Conservation (phyloP, 2,797 vertebrate species). For the Crypturellus tataupa region DNA sequence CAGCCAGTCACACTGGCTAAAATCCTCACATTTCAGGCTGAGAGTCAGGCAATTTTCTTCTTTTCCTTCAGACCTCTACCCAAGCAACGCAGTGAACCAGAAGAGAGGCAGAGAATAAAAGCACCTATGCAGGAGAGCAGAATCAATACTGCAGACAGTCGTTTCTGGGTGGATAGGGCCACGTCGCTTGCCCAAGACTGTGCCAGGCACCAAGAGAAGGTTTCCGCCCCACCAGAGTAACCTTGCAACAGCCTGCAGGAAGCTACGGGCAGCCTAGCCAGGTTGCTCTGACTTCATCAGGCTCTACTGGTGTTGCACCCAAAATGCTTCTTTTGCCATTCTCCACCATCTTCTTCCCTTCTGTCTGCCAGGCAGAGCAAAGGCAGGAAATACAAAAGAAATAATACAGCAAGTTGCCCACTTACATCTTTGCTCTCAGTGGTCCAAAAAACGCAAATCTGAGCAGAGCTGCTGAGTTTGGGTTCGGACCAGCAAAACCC, state of each 20-base stretch:
- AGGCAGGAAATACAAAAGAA: background rate
- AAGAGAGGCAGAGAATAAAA: background rate
- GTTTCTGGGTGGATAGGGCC: background rate
- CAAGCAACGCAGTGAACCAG: background rate
- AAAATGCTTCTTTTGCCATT: background rate
- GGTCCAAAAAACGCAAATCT: background rate
- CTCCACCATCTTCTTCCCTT: background rate
- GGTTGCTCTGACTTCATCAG: background rate
- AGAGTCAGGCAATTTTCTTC: background rate
- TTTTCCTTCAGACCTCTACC: background rate
- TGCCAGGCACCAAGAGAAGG: background rate
- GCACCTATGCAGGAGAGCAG: background rate
- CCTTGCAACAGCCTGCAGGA: background rate
- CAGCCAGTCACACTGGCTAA: background rate
- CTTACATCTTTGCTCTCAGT: background rate
- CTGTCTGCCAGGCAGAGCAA: background rate
- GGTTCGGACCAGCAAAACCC: background rate
- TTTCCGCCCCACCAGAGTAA: background rate
- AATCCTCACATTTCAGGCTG: background rate
- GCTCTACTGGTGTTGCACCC: background rate
- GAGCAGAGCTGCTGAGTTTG: background rate
- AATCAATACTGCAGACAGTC: background rate
- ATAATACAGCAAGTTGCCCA: accelerated
- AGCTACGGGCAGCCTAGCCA: background rate
- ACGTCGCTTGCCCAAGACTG: background rate